Percentiles rank a stretch among this genome's conserved stretches.
These are phyloP conservation scores for Teleopsis dalmanni DNA, from an alignment of 1,140 invertebrate genomes.

Conservation along the genomic window DNA sequence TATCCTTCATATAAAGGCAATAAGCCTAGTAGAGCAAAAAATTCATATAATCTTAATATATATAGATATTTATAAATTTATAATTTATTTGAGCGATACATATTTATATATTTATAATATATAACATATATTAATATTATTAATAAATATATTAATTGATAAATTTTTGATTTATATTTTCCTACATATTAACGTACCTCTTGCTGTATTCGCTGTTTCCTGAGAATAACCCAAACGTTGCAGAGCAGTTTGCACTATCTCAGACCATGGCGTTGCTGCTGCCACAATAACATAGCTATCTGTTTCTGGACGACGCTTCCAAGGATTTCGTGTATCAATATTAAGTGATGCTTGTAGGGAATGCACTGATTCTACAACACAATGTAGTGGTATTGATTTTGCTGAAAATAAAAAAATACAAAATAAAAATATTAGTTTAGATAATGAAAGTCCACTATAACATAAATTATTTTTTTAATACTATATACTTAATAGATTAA, in stretches of 20 bases:
- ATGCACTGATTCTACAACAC: conserved; percentile 75
- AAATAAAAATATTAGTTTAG: too few relatives aligned
- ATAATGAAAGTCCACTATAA: too few relatives aligned
- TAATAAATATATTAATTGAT: too few relatives aligned
- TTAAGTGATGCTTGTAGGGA: conserved; percentile 48
- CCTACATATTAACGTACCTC: conserved; percentile 52
- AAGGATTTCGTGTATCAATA: conserved; percentile 46
- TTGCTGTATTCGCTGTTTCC: conserved; percentile 65
- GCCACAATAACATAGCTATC: conserved; percentile 92
- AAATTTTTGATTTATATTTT: conserved; percentile 1
- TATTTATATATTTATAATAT: background rate
- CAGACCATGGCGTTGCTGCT: conserved; percentile 76
- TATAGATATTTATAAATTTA: too few relatives aligned
- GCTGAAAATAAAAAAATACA: conserved; percentile 50
- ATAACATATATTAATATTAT: background rate
- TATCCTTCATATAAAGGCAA: too few relatives aligned
- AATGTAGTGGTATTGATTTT: conserved; percentile 87
- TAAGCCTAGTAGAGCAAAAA: too few relatives aligned
- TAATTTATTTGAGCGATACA: background rate
- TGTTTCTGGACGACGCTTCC: conserved; percentile 64
- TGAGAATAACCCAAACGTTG: conserved; percentile 70
- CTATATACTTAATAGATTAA: too few relatives aligned
- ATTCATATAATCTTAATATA: too few relatives aligned
- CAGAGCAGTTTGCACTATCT: conserved; percentile 70
- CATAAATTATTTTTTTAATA: too few relatives aligned